Percentiles rank a stretch among this genome's conserved stretches.
Conservation (phyloP, 2,797 vertebrate species). For the Nannoperca australis region DNA sequence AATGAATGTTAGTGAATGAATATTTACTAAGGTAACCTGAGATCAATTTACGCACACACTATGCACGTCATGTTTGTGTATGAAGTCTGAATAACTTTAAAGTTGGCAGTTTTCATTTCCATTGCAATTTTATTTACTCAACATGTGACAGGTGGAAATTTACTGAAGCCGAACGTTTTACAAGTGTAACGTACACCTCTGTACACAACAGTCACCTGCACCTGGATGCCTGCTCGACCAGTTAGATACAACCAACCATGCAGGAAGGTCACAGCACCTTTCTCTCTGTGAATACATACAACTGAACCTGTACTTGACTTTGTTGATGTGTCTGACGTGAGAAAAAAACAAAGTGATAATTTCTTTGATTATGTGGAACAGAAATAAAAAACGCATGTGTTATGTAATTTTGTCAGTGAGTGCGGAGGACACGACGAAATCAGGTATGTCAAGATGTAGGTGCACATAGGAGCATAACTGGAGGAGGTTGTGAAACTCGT, state of each 20-base stretch:
- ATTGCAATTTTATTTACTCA: neutral
- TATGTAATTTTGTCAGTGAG: neutral
- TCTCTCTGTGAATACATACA: neutral
- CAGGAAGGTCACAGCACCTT: neutral
- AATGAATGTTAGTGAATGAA: neutral
- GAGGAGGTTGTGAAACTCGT: neutral
- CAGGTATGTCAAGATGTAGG: neutral
- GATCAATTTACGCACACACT: neutral
- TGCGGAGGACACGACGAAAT: neutral
- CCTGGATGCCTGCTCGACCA: conserved; percentile 42
- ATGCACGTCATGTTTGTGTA: neutral
- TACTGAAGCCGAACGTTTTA: conserved; percentile 19
- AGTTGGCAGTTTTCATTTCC: neutral
- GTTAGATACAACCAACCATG: conserved; percentile 33
- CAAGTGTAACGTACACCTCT: neutral
- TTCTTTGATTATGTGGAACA: neutral
- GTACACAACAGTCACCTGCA: conserved; percentile 8
- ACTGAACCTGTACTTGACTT: neutral
- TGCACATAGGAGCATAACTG: neutral
- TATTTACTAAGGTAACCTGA: neutral
- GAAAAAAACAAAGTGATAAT: neutral
- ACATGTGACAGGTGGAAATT: conserved; percentile 31
- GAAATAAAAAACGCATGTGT: neutral
- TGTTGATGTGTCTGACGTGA: neutral
- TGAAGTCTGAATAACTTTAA: no score